Evolutionary conservation across 2,888 invertebrate species (phyloP).

Genomic region (Lottia scabra): DNA sequence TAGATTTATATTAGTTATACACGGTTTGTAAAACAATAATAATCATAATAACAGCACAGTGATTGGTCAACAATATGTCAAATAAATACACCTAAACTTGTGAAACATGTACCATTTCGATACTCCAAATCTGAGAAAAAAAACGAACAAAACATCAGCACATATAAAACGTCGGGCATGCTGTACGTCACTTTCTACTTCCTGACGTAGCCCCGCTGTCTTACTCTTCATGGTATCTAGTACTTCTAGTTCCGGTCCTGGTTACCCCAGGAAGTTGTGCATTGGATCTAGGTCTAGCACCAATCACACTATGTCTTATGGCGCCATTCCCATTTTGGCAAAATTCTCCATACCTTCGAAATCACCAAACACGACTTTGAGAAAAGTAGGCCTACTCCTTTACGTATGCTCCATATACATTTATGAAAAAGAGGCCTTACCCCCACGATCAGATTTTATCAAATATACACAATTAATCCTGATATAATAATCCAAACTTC

Average conservation of each 20-base stretch:
- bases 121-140: no score
- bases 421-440: not conserved
- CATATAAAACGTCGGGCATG: not conserved
- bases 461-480: not conserved
- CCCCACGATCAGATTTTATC: not conserved
- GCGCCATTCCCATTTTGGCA: not conserved
- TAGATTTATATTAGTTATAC: no score
- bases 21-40: no score
- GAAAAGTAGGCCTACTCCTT: not conserved
- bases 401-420: not conserved
- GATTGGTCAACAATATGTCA: no score
- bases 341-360: not conserved
- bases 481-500: not conserved
- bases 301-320: not conserved
- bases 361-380: no score
- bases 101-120: no score
- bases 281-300: conserved; percentile 1
- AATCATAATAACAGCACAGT: no score
- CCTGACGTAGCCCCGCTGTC: not conserved
- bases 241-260: not conserved
- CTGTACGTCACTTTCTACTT: not conserved
- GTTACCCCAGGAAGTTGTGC: not conserved
- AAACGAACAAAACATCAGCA: no score
- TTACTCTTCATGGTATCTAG: not conserved
- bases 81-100: no score